Base-by-base conservation (phyloP, 2,797 vertebrate species). In the Lophura swinhoii region DNA sequence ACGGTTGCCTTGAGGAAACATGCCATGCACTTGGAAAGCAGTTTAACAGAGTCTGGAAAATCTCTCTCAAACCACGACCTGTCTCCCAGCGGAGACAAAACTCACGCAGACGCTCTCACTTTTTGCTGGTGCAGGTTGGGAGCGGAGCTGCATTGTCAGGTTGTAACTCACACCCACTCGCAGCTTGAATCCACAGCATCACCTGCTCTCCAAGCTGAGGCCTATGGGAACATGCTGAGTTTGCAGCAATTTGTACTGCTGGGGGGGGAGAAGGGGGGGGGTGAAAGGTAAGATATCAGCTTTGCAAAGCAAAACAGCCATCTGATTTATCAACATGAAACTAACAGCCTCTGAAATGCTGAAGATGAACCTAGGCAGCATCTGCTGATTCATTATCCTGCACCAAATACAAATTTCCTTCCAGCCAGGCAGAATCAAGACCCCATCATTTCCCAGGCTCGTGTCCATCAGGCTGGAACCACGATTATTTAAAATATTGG, bases 11-110 rank as follows among this genome's bases (percentile, higher is more conserved):
- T 17, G 59, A 49, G 53, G 85, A 63, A 93, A 81, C 53, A 21
- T 56, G 2, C 58, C 28, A 87, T 48, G 86, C 56, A 0, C 71
- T 84, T 94, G 95, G 77, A 90, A 78, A 71, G 75, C 41, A 68
- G 74, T 85, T 90, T 69, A 84, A 35, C 72, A 2, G 12, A 85
- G 95, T 67, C 96, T 97, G 96, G 95, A 91, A 75, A 94, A 90
- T 29, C 62, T 97, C 97, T 94, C 81, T 63, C 66, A 70, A 23
- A 66, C 68, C 89, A 91, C 78, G 58, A 87, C 56, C 74, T 43
- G 77, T 80, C 86, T 96, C 81, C 26, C 70, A 35, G 43, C 80
- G 88, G 63, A 82, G 66, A 31, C 49, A 66, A 35, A 51, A 73
- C 84, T 88, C 60, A 37, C 6, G 74, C 51, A 72, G 23, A 39